A percentile compares a stretch with the other conserved stretches of the same genome.
Evolutionary conservation across 2,797 vertebrate genomes (phyloP).

Genomic region (Hippoglossus hippoglossus): DNA sequence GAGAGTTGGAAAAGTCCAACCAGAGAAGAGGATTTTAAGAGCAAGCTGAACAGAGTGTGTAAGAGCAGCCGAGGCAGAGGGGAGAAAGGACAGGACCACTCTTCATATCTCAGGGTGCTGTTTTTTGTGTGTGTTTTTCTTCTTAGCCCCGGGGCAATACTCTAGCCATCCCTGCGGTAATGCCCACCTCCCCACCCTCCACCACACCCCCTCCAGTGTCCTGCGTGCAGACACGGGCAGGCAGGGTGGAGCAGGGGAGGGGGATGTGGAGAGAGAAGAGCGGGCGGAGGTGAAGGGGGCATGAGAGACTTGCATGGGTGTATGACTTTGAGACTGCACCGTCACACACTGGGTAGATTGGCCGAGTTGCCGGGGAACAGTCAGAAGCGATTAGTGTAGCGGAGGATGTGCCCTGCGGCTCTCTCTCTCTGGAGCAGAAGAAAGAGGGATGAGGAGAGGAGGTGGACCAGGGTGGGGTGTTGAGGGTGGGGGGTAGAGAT

Average conservation of each 20-base stretch:
- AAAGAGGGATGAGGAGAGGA: constrained; percentile 46
- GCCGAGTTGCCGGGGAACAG: constrained; percentile 78
- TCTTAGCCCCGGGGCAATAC: constrained; percentile 63
- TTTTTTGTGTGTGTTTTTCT: constrained; percentile 54
- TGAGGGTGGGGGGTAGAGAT: neutral
- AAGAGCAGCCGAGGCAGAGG: neutral
- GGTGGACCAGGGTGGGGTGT: constrained; percentile 30
- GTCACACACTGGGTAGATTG: constrained; percentile 76
- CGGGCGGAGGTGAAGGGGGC: constrained; percentile 24
- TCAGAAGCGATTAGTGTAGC: constrained; percentile 83
- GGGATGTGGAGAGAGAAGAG: constrained; percentile 3
- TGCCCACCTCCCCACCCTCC: constrained; percentile 30
- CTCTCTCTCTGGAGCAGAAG: constrained; percentile 66
- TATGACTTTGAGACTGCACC: constrained; percentile 68
- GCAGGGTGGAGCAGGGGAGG: constrained; percentile 18
- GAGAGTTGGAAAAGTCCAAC: neutral
- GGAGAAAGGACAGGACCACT: constrained; percentile 19
- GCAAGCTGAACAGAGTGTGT: neutral
- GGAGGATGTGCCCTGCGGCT: constrained; percentile 78
- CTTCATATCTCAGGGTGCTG: constrained; percentile 70
- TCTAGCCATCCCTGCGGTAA: constrained; percentile 70
- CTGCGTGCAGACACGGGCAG: constrained; percentile 62
- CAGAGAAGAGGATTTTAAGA: neutral
- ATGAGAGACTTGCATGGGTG: constrained; percentile 44
- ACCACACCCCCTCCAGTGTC: constrained; percentile 45